Evolutionary conservation across 2,797 vertebrate species (phyloP).

Genomic region (Sebastes hubbsi): DNA sequence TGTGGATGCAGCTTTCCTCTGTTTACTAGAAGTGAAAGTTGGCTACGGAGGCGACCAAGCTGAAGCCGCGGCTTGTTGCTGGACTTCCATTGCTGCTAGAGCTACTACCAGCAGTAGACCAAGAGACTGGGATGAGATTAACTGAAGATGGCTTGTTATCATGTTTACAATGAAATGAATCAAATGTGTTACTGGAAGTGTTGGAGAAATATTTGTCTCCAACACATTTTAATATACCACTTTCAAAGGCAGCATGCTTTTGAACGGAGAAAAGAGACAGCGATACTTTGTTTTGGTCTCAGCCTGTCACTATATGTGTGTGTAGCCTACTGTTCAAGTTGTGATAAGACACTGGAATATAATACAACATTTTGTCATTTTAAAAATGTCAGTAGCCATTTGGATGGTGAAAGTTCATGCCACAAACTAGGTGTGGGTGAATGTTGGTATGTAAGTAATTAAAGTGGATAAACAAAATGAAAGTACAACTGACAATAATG

Average conservation of each 20-base stretch:
- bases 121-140: constrained; percentile 29
- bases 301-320: neutral
- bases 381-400: constrained; percentile 1
- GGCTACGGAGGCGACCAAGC: constrained; percentile 26
- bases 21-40: constrained; percentile 26
- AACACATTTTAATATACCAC: neutral
- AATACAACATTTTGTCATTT: constrained; percentile 8
- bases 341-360: constrained; percentile 57
- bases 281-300: constrained; percentile 5
- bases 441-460: neutral
- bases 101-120: constrained; percentile 10
- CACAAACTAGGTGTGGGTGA: neutral
- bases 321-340: constrained; percentile 33
- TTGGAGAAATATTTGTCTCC: constrained; percentile 8
- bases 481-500: constrained; percentile 1
- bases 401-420: neutral
- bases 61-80: constrained; percentile 47
- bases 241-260: constrained; percentile 22
- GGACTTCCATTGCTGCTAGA: constrained; percentile 59
- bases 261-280: neutral
- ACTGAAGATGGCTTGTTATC: constrained; percentile 49
- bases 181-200: constrained; percentile 29
- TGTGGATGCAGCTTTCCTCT: constrained; percentile 14
- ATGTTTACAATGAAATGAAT: constrained; percentile 66
- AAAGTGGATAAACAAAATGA: neutral